Base-by-base conservation (phyloP, 53 echinoderm and acorn worm species). In the Holothuria scabra region DNA sequence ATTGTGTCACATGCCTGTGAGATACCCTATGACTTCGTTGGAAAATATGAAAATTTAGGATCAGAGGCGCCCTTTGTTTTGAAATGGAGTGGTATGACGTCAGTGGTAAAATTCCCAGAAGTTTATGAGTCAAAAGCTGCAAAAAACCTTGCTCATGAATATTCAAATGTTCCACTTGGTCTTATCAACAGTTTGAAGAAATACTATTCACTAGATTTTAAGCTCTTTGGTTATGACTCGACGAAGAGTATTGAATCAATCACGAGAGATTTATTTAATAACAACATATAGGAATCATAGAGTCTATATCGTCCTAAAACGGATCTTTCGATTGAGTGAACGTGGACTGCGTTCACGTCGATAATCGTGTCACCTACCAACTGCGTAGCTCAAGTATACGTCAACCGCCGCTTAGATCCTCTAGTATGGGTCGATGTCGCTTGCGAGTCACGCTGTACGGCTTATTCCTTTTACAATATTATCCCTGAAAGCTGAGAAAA, bases 21-120 rank as follows among this genome's bases (percentile, higher is more conserved):
- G 52, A 86, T 95, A 56, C 48, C 64, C 12, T 93, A 90, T 37
- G 95, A 95, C 34, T 95, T 93, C 56, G 89, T 95, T 24, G 95
- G 95, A 20, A 91, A 93, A 74, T 95, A 93, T 63, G 95, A 95
- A 70, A 91, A 95, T 55, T 65, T 95, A 6, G 81, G 75, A 23
- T 59, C 76, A 13, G 93, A 95, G 65, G 95, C 84, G 3, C 95
- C 95, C 6, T 93, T 85, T 83, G 59, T 87, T 12, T 80, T 95
- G 8, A 67, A 81, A 14, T 93, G 88, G 90, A 57, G 93, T 63
- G 46, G 88, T 38, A 30, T 95, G 16, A 59, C 56, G 56, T 78
- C 75, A 20, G 38, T 92, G 52, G 84, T 82, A 33, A 32, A 24
- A 31, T 93, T 89, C 35, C 95, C 95, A 10, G 87, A 90, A 28